Percentiles rank a stretch among this genome's conserved stretches.
Conservation (phyloP, 2,797 vertebrate genomes). For the Phyllotis vaccarum region DNA sequence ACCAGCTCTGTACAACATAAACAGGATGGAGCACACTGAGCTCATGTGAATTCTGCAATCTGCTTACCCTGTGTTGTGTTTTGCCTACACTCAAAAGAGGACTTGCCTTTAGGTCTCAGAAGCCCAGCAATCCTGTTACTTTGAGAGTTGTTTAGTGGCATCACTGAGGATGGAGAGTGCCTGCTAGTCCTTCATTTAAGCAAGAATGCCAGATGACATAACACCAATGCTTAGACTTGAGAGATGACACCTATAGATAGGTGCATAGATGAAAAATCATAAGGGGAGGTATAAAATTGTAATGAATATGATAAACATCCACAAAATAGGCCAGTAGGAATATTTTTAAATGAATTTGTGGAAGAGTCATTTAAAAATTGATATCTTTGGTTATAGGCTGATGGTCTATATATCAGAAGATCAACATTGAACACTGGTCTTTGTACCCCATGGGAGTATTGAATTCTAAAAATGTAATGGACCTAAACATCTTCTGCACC, state of each 20-base stretch:
- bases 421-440: not conserved
- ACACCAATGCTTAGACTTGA: slow-evolving; percentile 60
- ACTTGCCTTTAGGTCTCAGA: slow-evolving; percentile 2
- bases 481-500: not conserved
- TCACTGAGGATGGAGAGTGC: slow-evolving; percentile 60
- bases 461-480: slow-evolving; percentile 43
- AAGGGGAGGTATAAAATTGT: slow-evolving; percentile 28
- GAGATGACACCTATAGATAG: slow-evolving; percentile 62
- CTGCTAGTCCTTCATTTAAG: slow-evolving; percentile 44
- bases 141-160: slow-evolving; percentile 58
- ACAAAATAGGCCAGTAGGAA: not conserved
- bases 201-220: not conserved
- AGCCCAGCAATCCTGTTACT: slow-evolving; percentile 49
- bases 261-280: slow-evolving; percentile 51
- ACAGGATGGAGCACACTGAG: slow-evolving; percentile 49
- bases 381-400: not conserved
- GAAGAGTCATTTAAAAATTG: not conserved
- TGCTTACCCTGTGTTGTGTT: slow-evolving; percentile 58
- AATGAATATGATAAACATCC: slow-evolving; percentile 29
- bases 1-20: not conserved
- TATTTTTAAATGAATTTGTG: slow-evolving; percentile 12
- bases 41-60: slow-evolving; percentile 18
- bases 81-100: slow-evolving; percentile 50
- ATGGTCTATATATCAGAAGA: slow-evolving; percentile 32
- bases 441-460: not conserved